Evolutionary conservation across 2,888 invertebrate genomes (phyloP).

Genomic region (Lycaena phlaeas): DNA sequence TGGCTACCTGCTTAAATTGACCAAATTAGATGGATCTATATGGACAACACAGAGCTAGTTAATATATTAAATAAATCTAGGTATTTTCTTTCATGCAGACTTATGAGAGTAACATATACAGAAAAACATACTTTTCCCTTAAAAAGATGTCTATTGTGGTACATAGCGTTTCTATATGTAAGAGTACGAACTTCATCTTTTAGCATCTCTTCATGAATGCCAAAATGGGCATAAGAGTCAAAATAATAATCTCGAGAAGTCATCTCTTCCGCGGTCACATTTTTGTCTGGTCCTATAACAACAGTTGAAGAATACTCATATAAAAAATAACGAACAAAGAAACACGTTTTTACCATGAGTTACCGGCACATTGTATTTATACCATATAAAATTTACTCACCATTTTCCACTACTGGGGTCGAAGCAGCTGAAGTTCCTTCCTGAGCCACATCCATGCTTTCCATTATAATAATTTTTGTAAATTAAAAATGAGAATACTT

Average conservation of each 20-base stretch:
- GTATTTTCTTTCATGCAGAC: too few relatives aligned
- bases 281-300: conserved; percentile 55
- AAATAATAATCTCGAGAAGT: conserved; percentile 99
- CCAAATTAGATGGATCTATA: too few relatives aligned
- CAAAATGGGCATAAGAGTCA: conserved; percentile 99
- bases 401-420: conserved; percentile 59
- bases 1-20: too few relatives aligned
- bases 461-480: conserved; percentile 42
- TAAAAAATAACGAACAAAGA: conserved; percentile 26
- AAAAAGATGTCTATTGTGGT: conserved; percentile 98
- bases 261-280: conserved; percentile 92
- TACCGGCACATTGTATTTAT: conserved; percentile 29
- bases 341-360: conserved; percentile 52
- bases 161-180: conserved; percentile 99
- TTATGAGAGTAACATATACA: too few relatives aligned
- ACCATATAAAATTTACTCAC: conserved; percentile 34
- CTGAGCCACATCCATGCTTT: conserved; percentile 67
- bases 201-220: conserved; percentile 99
- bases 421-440: conserved; percentile 54
- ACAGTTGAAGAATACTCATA: conserved; percentile 11
- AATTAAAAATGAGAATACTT: conserved; percentile 1
- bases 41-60: too few relatives aligned
- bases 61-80: too few relatives aligned
- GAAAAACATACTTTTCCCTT: conserved; percentile 85
- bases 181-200: conserved; percentile 99